phyloP scores from a whole-genome alignment of 2,113 vertebrate species.

The Podarcis raffonei region DNA sequence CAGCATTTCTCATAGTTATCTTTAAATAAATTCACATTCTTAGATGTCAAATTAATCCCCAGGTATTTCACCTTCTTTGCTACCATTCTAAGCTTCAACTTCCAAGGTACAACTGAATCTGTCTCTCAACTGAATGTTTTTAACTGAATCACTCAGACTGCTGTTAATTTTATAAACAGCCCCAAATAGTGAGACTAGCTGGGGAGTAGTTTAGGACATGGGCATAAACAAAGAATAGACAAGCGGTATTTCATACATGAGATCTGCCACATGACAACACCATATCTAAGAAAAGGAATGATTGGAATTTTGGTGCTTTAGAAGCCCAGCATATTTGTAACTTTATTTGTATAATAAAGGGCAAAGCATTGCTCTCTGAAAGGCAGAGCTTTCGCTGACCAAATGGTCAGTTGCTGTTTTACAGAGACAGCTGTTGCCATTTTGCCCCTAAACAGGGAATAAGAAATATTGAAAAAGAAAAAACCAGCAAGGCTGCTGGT shows the following conservation, averaged over 20 bases:
- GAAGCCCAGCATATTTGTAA: constrained; percentile 7
- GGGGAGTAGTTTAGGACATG: background rate
- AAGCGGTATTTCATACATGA: background rate
- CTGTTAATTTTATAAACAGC: constrained; percentile 15
- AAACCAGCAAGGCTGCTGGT: background rate
- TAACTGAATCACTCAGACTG: background rate
- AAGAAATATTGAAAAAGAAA: background rate
- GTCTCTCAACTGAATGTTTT: background rate
- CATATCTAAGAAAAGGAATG: constrained; percentile 19
- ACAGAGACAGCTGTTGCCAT: background rate
- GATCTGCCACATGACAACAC: constrained; percentile 4
- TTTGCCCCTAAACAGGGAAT: background rate
- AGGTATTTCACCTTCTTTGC: no score
- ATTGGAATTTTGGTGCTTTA: background rate
- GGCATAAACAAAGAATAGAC: background rate
- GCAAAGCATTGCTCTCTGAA: constrained; percentile 1
- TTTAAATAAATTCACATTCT: no score
- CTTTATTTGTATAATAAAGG: constrained; percentile 1
- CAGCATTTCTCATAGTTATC: no score
- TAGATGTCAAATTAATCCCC: no score
- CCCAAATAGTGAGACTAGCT: background rate
- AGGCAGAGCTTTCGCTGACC: background rate
- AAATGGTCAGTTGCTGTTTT: background rate
- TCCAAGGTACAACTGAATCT: no score
- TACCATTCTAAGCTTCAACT: no score